A percentile compares a stretch with the other conserved stretches of the same genome.
Conservation (phyloP, 2,888 invertebrate genomes). For the Bembecia ichneumoniformis region DNA sequence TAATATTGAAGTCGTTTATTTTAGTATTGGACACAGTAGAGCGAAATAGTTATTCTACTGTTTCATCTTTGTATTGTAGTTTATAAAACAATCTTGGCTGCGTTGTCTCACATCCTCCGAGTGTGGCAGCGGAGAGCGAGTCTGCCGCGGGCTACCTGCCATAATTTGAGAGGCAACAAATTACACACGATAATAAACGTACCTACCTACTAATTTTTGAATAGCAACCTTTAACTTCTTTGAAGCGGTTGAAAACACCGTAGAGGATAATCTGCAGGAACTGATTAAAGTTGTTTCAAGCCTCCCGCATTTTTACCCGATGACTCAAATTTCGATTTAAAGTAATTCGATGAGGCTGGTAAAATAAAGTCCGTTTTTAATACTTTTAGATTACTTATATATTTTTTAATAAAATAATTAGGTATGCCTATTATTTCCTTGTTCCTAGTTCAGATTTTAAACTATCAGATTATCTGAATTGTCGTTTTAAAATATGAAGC, state of each 20-base stretch:
- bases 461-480: too few relatives aligned
- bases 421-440: too few relatives aligned
- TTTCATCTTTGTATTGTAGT: background rate
- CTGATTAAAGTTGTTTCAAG: slow-evolving; percentile 2
- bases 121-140: slow-evolving; percentile 24
- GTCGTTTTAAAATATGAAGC: too few relatives aligned
- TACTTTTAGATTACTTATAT: too few relatives aligned
- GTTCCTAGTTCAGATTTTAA: too few relatives aligned
- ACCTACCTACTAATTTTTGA: slow-evolving; percentile 60
- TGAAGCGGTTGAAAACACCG: slow-evolving; percentile 27
- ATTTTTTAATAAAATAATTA: too few relatives aligned
- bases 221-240: slow-evolving; percentile 34
- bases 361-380: too few relatives aligned
- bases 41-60: background rate
- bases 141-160: slow-evolving; percentile 66
- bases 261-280: slow-evolving; percentile 35
- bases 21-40: too few relatives aligned
- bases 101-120: slow-evolving; percentile 8
- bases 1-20: too few relatives aligned
- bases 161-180: slow-evolving; percentile 64
- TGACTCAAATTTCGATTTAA: background rate
- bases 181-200: slow-evolving; percentile 69
- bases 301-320: background rate
- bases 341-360: too few relatives aligned
- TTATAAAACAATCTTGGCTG: slow-evolving; percentile 7